Percentiles rank a stretch among this genome's conserved stretches.
Conservation (phyloP, 2,113 vertebrate species). For the Pelusios castaneus region DNA sequence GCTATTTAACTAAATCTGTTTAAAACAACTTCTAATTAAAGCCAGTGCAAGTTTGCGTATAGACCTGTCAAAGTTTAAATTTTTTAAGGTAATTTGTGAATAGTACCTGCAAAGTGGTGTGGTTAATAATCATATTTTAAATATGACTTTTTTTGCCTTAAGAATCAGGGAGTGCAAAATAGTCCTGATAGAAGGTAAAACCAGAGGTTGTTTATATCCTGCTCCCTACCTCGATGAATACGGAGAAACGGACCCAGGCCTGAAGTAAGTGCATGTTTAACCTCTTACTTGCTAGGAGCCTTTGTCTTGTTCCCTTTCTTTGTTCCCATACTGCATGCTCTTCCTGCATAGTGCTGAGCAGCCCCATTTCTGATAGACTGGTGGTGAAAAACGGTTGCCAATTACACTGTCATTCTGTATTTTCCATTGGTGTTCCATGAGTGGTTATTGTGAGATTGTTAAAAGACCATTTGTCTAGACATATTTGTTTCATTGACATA, state of each 20-base stretch:
- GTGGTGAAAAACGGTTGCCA: neutral
- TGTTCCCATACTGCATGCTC: accelerated
- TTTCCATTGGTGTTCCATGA: neutral
- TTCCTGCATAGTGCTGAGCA: neutral
- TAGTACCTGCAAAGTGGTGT: neutral
- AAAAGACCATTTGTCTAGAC: neutral
- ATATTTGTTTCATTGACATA: neutral
- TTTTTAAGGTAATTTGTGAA: neutral
- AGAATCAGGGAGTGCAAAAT: conserved; percentile 97
- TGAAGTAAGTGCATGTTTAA: conserved; percentile 82
- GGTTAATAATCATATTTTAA: conserved; percentile 14
- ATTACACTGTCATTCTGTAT: neutral
- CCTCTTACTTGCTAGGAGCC: neutral
- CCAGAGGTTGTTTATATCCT: conserved; percentile 91
- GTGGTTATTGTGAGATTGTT: neutral
- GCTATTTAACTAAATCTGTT: neutral
- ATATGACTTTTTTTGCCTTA: conserved; percentile 45
- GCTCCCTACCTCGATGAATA: conserved; percentile 98
- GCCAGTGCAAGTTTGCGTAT: neutral
- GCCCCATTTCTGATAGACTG: neutral
- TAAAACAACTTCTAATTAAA: neutral
- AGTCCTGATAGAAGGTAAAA: conserved; percentile 92
- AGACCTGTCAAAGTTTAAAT: neutral
- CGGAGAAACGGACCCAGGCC: conserved; percentile 95
- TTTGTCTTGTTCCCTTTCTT: neutral